Conservation (phyloP, 1,140 invertebrate genomes). For the Megalopta genalis region DNA sequence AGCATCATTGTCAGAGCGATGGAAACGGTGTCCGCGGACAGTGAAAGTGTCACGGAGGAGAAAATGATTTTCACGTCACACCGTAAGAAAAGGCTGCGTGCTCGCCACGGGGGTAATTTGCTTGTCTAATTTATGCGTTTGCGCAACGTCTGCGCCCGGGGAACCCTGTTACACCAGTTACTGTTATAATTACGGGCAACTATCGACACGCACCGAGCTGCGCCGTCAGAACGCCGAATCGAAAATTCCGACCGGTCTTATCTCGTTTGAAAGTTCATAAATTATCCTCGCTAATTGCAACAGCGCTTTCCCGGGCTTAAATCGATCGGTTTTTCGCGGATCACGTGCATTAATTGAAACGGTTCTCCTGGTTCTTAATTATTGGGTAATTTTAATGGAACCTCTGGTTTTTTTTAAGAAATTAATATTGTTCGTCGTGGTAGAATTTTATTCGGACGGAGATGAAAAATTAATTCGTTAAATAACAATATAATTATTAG, state of each 20-base stretch:
- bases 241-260: background rate
- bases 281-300: background rate
- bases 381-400: too few relatives aligned
- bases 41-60: background rate
- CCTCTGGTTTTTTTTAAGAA: too few relatives aligned
- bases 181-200: constrained; percentile 54
- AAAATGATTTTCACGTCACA: constrained; percentile 6
- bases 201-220: constrained; percentile 56
- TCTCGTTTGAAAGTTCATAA: background rate
- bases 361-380: too few relatives aligned
- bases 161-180: constrained; percentile 51
- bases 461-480: too few relatives aligned
- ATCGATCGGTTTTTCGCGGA: too few relatives aligned
- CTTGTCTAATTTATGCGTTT: constrained; percentile 56
- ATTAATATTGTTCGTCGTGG: too few relatives aligned
- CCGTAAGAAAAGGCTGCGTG: constrained; percentile 15
- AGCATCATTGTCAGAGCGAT: background rate
- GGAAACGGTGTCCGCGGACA: too few relatives aligned
- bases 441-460: too few relatives aligned
- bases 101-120: constrained; percentile 39
- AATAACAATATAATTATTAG: too few relatives aligned
- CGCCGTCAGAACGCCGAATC: constrained; percentile 23
- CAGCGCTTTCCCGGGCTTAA: too few relatives aligned
- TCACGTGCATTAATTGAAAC: too few relatives aligned
- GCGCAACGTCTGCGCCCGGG: constrained; percentile 33